Base-by-base conservation (phyloP, 2,888 invertebrate species). In the Drosophila cracens region DNA sequence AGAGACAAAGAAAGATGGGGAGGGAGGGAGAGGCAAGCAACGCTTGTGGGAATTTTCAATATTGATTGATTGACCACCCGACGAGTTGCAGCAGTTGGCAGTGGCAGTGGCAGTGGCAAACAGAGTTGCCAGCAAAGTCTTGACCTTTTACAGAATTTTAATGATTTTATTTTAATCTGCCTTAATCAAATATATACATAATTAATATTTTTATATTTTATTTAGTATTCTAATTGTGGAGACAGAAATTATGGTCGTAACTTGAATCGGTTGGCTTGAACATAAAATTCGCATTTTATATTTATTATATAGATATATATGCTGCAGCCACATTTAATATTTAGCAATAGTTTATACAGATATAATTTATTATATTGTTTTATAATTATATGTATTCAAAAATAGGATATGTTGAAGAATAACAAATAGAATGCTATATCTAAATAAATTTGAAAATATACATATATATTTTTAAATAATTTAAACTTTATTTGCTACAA, bases 61-160 rank as follows among this genome's bases (percentile, higher is more conserved):
- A 84, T 81, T 87, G 83, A 84, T 89, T 87, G 84, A 85, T 89
- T 81, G 76, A 68, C 59, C 79, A 68, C 67, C 68, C 75, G 67
- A 43, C 43, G 40, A 43, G 40, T 58, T 53, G 21, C 40, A 51
- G 69, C 64, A 64, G 48, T 27, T 63, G 62, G 25, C 58, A n/a
- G 34, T 31, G 59, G 8, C 33, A 29, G 16, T 60, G 49, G 38
- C 31, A n/a, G 21, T 53, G 25, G 46, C 46, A 33, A 54, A 18
- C 25, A 7, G 18, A 33, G 18, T 25, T 34, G 34, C 46, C 1
- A 34, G 25, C 27, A 54, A 21, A 8, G 8, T 21, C 10, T 10
- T 31, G 40, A 21, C 40, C n/a, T 46, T 43, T 21, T 21, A 7
- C 18, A 11, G 3, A 25, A 54, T 4, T 25, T 46, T 25, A 2